Conservation (phyloP, 2,797 vertebrate genomes). For the Ficedula albicollis region DNA sequence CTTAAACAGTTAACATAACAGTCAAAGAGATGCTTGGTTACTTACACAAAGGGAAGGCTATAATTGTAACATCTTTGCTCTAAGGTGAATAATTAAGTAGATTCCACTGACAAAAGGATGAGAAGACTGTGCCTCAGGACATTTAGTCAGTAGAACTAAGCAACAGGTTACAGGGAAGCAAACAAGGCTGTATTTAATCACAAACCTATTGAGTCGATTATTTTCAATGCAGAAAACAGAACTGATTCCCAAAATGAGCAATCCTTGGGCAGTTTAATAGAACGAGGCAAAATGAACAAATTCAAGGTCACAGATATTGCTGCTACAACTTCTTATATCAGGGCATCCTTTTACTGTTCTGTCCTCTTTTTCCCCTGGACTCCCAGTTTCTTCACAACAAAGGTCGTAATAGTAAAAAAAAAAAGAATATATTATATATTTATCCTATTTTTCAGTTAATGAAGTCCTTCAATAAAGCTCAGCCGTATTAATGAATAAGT, state of each 20-base stretch:
- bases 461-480: neutral
- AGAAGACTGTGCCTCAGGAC: slow-evolving; percentile 54
- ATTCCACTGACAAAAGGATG: slow-evolving; percentile 67
- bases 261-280: neutral
- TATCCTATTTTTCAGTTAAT: neutral
- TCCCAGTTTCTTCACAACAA: neutral
- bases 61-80: slow-evolving; percentile 60
- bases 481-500: accelerated
- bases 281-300: neutral
- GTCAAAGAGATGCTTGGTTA: slow-evolving; percentile 41
- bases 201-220: neutral
- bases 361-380: neutral
- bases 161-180: slow-evolving; percentile 41
- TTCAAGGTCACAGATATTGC: neutral
- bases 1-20: slow-evolving; percentile 58
- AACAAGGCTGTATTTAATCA: slow-evolving; percentile 50
- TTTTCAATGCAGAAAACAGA: neutral
- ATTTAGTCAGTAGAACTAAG: slow-evolving; percentile 47
- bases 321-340: neutral
- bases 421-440: neutral
- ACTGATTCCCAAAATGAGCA: neutral
- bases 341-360: neutral
- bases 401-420: neutral
- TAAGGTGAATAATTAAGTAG: slow-evolving; percentile 68
- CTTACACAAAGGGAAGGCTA: slow-evolving; percentile 56